A percentile compares a stretch with the other conserved stretches of the same genome.
Conservation (phyloP, 1,140 invertebrate species). For the Saccostrea cuccullata region DNA sequence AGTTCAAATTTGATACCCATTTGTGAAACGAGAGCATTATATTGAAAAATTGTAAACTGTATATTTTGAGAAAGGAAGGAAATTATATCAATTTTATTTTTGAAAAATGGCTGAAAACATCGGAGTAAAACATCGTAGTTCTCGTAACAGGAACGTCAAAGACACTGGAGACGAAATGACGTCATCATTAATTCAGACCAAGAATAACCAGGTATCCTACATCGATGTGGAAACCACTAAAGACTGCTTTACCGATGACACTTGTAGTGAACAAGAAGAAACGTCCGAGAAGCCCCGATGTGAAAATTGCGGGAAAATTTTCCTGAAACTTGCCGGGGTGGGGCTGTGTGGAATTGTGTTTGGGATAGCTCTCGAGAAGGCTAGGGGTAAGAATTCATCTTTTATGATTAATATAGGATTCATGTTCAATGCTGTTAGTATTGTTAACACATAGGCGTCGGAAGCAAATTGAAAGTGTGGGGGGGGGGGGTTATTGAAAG, state of each 20-base stretch:
- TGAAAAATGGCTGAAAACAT: neutral
- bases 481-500: no score
- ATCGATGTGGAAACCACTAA: neutral
- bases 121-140: neutral
- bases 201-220: conserved; percentile 10
- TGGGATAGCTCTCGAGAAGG: conserved; percentile 35
- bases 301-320: neutral
- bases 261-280: neutral
- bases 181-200: neutral
- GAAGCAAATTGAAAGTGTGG: no score
- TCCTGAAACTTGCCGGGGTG: neutral
- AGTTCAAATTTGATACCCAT: neutral
- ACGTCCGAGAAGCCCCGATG: neutral
- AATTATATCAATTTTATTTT: neutral
- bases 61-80: neutral
- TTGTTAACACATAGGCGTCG: no score
- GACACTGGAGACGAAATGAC: neutral
- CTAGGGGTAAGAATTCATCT: conserved; percentile 4
- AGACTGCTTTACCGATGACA: neutral
- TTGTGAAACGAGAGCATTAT: neutral
- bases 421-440: no score
- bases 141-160: neutral
- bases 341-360: conserved; percentile 25
- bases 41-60: neutral
- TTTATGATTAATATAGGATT: no score